Base-by-base conservation (phyloP, 2,113 vertebrate species). In the Platysternon megacephalum region DNA sequence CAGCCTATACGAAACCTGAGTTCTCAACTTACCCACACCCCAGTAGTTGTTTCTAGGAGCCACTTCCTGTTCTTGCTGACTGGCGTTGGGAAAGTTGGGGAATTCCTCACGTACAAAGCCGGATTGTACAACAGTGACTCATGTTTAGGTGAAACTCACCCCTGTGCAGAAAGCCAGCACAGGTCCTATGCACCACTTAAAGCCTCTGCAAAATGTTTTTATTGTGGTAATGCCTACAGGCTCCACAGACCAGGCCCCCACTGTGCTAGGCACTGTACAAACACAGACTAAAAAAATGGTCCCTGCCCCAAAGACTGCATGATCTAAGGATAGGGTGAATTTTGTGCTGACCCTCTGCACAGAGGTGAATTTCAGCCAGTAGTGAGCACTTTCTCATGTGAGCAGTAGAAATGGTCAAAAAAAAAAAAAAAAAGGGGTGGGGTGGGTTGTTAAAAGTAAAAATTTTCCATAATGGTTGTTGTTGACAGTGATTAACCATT, bases 401-500 rank as follows among this genome's bases (percentile, higher is more conserved):
- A 51, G 79, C 44, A 86, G 42, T 42, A 93, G 29, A 79, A 46
- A 19, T 28, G 16, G 28, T 32, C 14, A 19, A 8, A 16, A 21
- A 19, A 68, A n/a, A 8, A 5, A n/a, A 29, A 17, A 13, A 68
- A 16, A 35, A 17, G 19, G 5, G 32, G 5, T 5, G n/a, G n/a
- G 19, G 19, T 22, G 51, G 84, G 87, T 58, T 79, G 88, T 96
- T 89, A 92, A 92, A 96, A 94, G 86, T 55, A 39, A 39, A 72
- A 39, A 53, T 39, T 94, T 93, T 39, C n/a, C 74, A 76, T 46
- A 16, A 13, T 28, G 21, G 39, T 24, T 11, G 8, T 42, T 76
- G 11, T 76, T 44, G 74, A 46, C 42, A 78, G 24, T 78, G 51
- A 86, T 83, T 93, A 95, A 89, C 72, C 86, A 58, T 35, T 90